These are phyloP conservation scores for Lagodon rhomboides DNA, from an alignment of 2,797 vertebrate genomes.

Conservation along the genomic window DNA sequence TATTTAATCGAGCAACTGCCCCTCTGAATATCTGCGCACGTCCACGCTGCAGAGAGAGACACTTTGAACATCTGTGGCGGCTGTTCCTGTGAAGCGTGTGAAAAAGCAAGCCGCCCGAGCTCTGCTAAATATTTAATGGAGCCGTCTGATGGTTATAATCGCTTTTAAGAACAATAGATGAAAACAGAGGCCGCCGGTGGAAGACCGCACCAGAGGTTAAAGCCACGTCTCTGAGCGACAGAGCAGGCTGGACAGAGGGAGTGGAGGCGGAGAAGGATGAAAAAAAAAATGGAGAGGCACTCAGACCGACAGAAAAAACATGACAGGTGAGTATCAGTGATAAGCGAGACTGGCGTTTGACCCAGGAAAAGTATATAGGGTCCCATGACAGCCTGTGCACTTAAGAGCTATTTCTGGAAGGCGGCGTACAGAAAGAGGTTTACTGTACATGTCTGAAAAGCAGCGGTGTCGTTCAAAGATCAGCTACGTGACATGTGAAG, in stretches of 20 bases:
- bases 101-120: constrained; percentile 57
- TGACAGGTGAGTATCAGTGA: constrained; percentile 68
- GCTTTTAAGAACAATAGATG: constrained; percentile 80
- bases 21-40: constrained; percentile 39
- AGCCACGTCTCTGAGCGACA: constrained; percentile 63
- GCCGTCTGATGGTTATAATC: constrained; percentile 83
- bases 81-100: constrained; percentile 64
- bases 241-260: constrained; percentile 23
- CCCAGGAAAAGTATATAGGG: constrained; percentile 38
- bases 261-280: not conserved
- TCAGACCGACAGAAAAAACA: constrained; percentile 64
- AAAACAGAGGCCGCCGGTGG: constrained; percentile 71
- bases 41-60: constrained; percentile 33
- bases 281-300: constrained; percentile 38
- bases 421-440: constrained; percentile 9
- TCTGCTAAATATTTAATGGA: constrained; percentile 82
- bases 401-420: constrained; percentile 49
- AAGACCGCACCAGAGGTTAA: constrained; percentile 61
- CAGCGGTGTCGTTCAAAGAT: not conserved
- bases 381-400: constrained; percentile 44
- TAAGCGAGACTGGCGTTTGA: constrained; percentile 58
- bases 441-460: not conserved
- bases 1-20: constrained; percentile 49
- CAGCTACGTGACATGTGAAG: not conserved
- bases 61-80: constrained; percentile 69